Evolutionary conservation across 37 sponge, comb jelly and placozoan species (phyloP), one percentile per base, ranked within the genome.

Genomic region (Chondrosia reniformis): DNA sequence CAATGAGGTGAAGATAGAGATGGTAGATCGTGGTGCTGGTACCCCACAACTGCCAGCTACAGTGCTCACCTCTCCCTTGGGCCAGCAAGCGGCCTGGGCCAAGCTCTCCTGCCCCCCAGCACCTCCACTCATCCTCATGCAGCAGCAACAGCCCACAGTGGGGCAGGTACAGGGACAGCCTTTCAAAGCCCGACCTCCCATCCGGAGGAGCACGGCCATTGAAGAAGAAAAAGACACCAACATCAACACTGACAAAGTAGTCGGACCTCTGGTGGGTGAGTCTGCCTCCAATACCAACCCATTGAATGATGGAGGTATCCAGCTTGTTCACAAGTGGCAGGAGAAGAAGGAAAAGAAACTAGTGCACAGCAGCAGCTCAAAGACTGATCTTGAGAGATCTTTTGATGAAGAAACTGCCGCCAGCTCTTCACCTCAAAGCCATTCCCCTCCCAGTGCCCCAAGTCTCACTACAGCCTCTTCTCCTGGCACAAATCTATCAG

Each of bases 321-420:
- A 66, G 17, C 67, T 66, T 19, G 40, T 66, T 30, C 67, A 66
- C 40, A 66, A 66, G 67, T 66, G 40, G 39, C 32, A 37, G 67
- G 67, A 66, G 38, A 5, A 39, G 8, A 66, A 66, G 67, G 40
- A 66, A 39, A 32, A 32, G 7, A 32, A 39, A 32, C 61, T 59
- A 30, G 28, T 25, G 30, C 61, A 59, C 22, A 30, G 61, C 9
- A 59, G 61, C 61, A 59, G 61, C 61, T 19, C n/a, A 59, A 37
- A 66, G 36, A 66, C 21, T 5, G 36, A 9, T 36, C 31, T 37
- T 5, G 25, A 62, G 27, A 22, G 30, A 39, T 66, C 67, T 9
- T 66, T 66, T 36, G 67, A 66, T 21, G 67, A 66, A 32, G 40
- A 36, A 5, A 8, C 67, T 33, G 5, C 37, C 34, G 15, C 32